A percentile compares a stretch with the other conserved stretches of the same genome.
Evolutionary conservation across 2,113 vertebrate species (phyloP).

Genomic region (Poicephalus gulielmi): DNA sequence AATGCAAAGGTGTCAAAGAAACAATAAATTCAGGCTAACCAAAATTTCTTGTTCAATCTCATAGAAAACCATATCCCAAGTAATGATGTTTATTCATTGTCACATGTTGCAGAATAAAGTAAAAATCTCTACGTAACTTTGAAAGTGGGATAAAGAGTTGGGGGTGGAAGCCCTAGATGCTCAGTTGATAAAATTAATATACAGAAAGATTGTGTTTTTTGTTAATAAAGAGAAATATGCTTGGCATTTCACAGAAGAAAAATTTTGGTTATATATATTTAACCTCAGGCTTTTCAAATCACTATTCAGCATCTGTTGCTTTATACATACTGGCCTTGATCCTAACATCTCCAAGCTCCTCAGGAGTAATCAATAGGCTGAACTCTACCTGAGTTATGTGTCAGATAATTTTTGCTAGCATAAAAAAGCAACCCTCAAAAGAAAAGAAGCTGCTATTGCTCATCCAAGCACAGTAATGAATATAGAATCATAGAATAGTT

Average conservation of each 20-base stretch:
- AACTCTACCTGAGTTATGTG: not conserved
- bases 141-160: not conserved
- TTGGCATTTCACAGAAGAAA: not conserved
- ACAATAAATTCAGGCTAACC: not conserved
- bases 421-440: not conserved
- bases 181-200: not conserved
- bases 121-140: not conserved
- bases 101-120: not conserved
- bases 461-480: not conserved
- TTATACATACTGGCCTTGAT: not conserved
- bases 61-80: not conserved
- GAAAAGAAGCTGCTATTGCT: not conserved
- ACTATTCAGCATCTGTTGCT: not conserved
- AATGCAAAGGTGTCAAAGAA: not conserved
- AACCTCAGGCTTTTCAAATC: not conserved
- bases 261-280: not conserved
- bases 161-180: accelerated
- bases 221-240: not conserved
- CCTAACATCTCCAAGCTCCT: not conserved
- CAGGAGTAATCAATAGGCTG: not conserved
- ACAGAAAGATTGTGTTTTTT: not conserved
- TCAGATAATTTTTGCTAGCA: not conserved
- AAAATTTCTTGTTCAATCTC: not conserved
- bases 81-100: not conserved
- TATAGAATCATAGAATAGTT: not conserved